These are phyloP conservation scores for Ormyrus thymus DNA, from an alignment of 2,888 invertebrate species.

Conservation along the genomic window DNA sequence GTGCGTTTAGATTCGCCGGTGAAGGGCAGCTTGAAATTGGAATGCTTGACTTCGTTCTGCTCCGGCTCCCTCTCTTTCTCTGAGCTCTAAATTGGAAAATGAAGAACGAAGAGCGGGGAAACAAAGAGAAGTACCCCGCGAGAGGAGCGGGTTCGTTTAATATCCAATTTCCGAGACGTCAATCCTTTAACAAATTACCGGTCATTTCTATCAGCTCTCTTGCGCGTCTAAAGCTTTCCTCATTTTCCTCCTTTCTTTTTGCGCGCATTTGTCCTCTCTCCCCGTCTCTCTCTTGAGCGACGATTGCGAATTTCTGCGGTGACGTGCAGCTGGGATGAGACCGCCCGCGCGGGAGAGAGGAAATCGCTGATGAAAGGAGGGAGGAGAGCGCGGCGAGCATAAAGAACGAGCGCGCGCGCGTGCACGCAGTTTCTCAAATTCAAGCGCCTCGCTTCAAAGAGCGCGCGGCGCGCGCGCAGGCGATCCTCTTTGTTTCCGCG, in stretches of 20 bases:
- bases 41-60: slow-evolving; percentile 52
- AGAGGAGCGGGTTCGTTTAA: slow-evolving; percentile 65
- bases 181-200: slow-evolving; percentile 70
- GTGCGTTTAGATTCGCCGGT: slow-evolving; percentile 32
- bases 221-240: slow-evolving; percentile 58
- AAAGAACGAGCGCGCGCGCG: not conserved
- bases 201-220: slow-evolving; percentile 61
- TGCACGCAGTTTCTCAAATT: slow-evolving; percentile 46
- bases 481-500: slow-evolving; percentile 50
- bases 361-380: slow-evolving; percentile 23
- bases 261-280: slow-evolving; percentile 13
- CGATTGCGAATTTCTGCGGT: slow-evolving; percentile 45
- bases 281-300: not conserved
- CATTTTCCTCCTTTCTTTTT: slow-evolving; percentile 40
- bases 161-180: slow-evolving; percentile 72
- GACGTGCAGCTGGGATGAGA: not conserved
- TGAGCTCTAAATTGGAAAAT: slow-evolving; percentile 53
- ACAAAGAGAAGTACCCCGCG: slow-evolving; percentile 55
- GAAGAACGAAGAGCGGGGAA: slow-evolving; percentile 51
- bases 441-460: slow-evolving; percentile 49
- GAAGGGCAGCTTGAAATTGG: slow-evolving; percentile 55
- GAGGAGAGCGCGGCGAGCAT: not conserved
- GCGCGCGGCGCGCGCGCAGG: slow-evolving; percentile 23
- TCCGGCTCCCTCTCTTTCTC: slow-evolving; percentile 10
- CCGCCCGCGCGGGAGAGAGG: not conserved